A percentile compares a stretch with the other conserved stretches of the same genome.
phyloP scores from a whole-genome alignment of 2,113 vertebrate genomes.

The Chaenogobius annularis region DNA sequence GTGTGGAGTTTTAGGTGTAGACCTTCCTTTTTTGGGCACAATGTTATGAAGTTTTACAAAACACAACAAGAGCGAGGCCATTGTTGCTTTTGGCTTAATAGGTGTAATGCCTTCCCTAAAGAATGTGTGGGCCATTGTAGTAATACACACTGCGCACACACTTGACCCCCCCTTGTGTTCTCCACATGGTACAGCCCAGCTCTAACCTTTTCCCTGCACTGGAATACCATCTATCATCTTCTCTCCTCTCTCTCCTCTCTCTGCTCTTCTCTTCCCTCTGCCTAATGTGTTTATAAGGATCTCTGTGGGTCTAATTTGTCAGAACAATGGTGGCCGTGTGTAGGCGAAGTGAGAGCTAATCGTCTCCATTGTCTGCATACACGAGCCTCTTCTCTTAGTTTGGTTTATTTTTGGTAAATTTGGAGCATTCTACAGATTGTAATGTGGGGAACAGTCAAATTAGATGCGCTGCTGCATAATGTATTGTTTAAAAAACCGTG shows the following conservation, averaged over 20 bases:
- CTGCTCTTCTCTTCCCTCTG: neutral
- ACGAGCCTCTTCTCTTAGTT: neutral
- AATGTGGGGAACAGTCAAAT: neutral
- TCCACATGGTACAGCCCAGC: neutral
- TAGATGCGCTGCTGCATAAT: too few species aligned
- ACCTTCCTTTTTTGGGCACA: too few species aligned
- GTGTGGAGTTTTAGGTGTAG: too few species aligned
- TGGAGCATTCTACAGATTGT: neutral
- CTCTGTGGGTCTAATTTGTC: conserved; percentile 10
- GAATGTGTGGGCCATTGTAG: too few species aligned
- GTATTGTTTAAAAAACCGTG: too few species aligned
- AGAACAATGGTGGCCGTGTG: conserved; percentile 4
- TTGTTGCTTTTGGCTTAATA: too few species aligned
- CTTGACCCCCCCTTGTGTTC: neutral
- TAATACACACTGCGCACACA: too few species aligned
- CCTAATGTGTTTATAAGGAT: conserved; percentile 8
- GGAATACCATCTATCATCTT: neutral
- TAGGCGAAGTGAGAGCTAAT: conserved; percentile 10
- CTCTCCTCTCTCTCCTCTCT: neutral
- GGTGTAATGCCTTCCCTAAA: too few species aligned
- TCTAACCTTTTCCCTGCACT: neutral
- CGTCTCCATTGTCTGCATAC: neutral
- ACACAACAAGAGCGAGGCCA: too few species aligned
- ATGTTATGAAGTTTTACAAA: too few species aligned
- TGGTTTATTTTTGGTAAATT: neutral